phyloP scores from a whole-genome alignment of 2,888 invertebrate genomes.

The Scrobipalpa costella region DNA sequence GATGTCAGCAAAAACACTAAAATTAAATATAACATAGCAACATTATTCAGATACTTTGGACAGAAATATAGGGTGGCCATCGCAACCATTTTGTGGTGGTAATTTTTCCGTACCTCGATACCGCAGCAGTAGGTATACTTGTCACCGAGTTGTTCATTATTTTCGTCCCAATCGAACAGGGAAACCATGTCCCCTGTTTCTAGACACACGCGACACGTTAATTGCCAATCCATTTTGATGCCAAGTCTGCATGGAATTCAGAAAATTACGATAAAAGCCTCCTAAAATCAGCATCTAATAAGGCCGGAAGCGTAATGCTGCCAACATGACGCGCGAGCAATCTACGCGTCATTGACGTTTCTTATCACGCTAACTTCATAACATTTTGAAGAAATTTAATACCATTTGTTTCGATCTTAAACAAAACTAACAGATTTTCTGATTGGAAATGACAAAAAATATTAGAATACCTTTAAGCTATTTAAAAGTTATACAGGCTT shows the following conservation, averaged over 20 bases:
- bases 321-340: slow-evolving; percentile 53
- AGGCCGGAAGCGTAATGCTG: slow-evolving; percentile 56
- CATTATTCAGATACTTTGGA: slow-evolving; percentile 59
- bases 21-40: slow-evolving; percentile 72
- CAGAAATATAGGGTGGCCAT: slow-evolving; percentile 79
- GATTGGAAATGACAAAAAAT: neutral
- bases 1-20: slow-evolving; percentile 73
- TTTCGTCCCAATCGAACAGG: slow-evolving; percentile 79
- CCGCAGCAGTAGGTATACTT: slow-evolving; percentile 76
- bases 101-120: slow-evolving; percentile 75
- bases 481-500: neutral
- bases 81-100: slow-evolving; percentile 78
- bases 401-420: neutral
- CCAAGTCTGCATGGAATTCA: slow-evolving; percentile 33
- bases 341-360: slow-evolving; percentile 39
- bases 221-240: slow-evolving; percentile 77
- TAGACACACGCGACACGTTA: slow-evolving; percentile 76
- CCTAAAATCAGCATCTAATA: slow-evolving; percentile 52
- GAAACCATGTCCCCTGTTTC: slow-evolving; percentile 79
- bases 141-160: slow-evolving; percentile 77
- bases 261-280: slow-evolving; percentile 40
- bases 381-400: neutral
- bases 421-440: neutral
- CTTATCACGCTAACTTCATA: slow-evolving; percentile 34
- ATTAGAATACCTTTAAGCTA: neutral